Evolutionary conservation across 2,113 vertebrate species (phyloP).

Genomic region (Equus quagga): DNA sequence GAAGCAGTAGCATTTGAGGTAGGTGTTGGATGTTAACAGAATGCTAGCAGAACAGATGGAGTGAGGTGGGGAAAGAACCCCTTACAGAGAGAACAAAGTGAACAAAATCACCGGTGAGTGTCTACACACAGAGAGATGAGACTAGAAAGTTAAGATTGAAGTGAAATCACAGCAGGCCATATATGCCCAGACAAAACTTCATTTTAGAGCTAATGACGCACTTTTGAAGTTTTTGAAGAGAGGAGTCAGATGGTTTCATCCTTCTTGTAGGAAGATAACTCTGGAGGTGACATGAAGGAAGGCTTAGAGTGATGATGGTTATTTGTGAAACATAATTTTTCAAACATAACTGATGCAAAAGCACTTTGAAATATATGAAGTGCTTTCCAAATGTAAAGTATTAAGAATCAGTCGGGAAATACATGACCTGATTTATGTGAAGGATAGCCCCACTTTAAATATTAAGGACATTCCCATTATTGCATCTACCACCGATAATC

Average conservation of each 20-base stretch:
- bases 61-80: not conserved
- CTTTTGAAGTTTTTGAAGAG: not conserved
- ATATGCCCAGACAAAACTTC: not conserved
- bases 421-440: not conserved
- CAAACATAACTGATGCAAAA: not conserved
- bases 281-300: not conserved
- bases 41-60: not conserved
- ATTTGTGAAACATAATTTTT: not conserved
- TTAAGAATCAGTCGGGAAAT: not conserved
- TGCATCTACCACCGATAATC: not conserved
- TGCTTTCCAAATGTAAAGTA: not conserved
- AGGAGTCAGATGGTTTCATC: not conserved
- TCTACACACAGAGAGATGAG: not conserved
- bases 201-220: not conserved
- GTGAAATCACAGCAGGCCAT: not conserved
- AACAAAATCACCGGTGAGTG: not conserved
- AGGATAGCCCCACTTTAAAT: not conserved
- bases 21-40: not conserved
- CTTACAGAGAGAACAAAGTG: not conserved
- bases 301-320: not conserved
- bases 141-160: not conserved
- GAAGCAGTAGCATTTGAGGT: not conserved
- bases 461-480: not conserved
- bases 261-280: not conserved
- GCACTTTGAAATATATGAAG: not conserved